Evolutionary conservation across 2,888 invertebrate genomes (phyloP), one percentile per base, ranked within the genome.

Genomic region (Parapristionchus giblindavisi): DNA sequence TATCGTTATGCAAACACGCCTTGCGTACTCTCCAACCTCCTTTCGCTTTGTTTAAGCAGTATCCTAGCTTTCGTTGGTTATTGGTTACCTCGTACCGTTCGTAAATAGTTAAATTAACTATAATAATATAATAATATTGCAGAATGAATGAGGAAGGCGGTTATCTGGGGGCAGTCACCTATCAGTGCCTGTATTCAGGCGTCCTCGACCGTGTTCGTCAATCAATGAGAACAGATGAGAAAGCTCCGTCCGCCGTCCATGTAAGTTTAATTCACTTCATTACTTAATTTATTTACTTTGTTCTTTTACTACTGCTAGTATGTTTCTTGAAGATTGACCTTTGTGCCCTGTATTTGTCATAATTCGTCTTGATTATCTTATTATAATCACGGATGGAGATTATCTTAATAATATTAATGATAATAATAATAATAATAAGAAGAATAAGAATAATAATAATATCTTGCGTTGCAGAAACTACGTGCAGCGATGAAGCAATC

Each of bases 81-180:
- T n/a, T n/a, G n/a, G n/a, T n/a, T n/a, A n/a, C n/a, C n/a, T n/a
- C n/a, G n/a, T n/a, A n/a, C n/a, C n/a, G n/a, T n/a, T n/a, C n/a
- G n/a, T n/a, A n/a, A n/a, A n/a, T n/a, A n/a, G n/a, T n/a, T n/a
- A n/a, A n/a, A n/a, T n/a, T n/a, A n/a, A n/a, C n/a, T n/a, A n/a
- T n/a, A n/a, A n/a, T n/a, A n/a, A n/a, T n/a, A n/a, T n/a, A n/a
- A n/a, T n/a, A n/a, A n/a, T 48, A 48, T 48, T 48, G 14, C 11
- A 21, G 48, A 38, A 84, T 84, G 84, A 82, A 83, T 75, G 83
- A 84, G 76, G 84, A 84, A 66, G 84, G 81, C 14, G 83, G 82
- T 60, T 86, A 87, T 63, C 79, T 87, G 72, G 83, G 83, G 34
- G 82, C 85, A 17, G 83, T 87, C 82, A 85, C 87, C 52, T 86